Percentiles rank a stretch among this genome's conserved stretches.
Conservation (phyloP, 2,113 vertebrate species). For the Atractosteus spatula region DNA sequence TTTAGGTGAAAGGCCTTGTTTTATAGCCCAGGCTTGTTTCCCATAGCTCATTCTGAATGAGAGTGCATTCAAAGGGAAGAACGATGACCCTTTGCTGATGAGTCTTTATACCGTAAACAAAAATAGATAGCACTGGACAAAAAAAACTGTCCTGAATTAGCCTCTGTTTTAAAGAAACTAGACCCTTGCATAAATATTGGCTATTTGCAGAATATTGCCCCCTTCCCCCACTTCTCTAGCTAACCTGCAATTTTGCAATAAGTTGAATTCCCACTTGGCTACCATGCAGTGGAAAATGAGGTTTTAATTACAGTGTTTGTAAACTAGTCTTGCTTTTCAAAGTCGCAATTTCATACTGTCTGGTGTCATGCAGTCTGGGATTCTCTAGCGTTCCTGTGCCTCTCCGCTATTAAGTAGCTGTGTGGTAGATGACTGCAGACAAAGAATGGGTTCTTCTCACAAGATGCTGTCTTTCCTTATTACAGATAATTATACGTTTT, state of each 20-base stretch:
- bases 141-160: too few relatives aligned
- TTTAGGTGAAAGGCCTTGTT: too few relatives aligned
- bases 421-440: background rate
- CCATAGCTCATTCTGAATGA: too few relatives aligned
- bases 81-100: too few relatives aligned
- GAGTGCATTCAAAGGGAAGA: too few relatives aligned
- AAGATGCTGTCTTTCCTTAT: too few relatives aligned
- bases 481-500: too few relatives aligned
- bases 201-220: slow-evolving; percentile 35
- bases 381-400: background rate
- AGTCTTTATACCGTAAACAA: background rate
- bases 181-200: slow-evolving; percentile 30
- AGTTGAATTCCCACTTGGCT: slow-evolving; percentile 15
- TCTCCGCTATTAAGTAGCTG: too few relatives aligned
- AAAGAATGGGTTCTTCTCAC: too few relatives aligned
- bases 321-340: background rate
- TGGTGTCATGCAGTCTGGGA: background rate
- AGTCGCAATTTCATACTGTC: background rate
- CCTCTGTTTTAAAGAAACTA: slow-evolving; percentile 44
- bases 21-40: too few relatives aligned
- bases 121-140: background rate
- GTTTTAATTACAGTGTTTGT: background rate
- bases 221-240: background rate
- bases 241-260: slow-evolving; percentile 34
- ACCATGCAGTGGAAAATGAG: slow-evolving; percentile 15